Conservation (phyloP, 2,797 vertebrate genomes). For the Clarias laeviceps region DNA sequence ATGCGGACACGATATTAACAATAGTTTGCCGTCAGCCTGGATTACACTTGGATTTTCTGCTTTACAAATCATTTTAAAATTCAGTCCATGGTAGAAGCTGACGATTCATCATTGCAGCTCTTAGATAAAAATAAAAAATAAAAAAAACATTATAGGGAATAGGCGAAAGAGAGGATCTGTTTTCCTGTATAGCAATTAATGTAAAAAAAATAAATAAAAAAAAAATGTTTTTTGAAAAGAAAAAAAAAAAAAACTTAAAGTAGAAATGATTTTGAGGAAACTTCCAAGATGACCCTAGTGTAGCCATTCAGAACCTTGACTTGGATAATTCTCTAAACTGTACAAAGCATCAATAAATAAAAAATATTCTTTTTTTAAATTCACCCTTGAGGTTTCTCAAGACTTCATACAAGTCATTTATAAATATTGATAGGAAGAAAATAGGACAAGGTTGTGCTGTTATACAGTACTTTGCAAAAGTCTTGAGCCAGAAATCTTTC, state of each 20-base stretch:
- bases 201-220: too few relatives aligned
- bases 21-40: background rate
- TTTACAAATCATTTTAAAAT: background rate
- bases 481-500: too few relatives aligned
- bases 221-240: too few relatives aligned
- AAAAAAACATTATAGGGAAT: too few relatives aligned
- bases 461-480: too few relatives aligned
- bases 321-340: background rate
- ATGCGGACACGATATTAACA: background rate
- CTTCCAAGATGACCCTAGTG: background rate
- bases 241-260: too few relatives aligned
- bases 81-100: background rate
- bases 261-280: background rate
- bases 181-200: background rate
- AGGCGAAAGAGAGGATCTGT: background rate
- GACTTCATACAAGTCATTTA: background rate
- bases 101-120: background rate
- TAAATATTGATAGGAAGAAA: background rate
- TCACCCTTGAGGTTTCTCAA: background rate
- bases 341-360: background rate
- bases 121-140: too few relatives aligned
- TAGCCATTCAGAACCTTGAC: background rate
- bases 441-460: background rate
- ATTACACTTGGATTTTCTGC: background rate
- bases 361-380: background rate